These are phyloP conservation scores for Ectemnius continuus DNA, from an alignment of 2,888 invertebrate species.

Conservation along the genomic window DNA sequence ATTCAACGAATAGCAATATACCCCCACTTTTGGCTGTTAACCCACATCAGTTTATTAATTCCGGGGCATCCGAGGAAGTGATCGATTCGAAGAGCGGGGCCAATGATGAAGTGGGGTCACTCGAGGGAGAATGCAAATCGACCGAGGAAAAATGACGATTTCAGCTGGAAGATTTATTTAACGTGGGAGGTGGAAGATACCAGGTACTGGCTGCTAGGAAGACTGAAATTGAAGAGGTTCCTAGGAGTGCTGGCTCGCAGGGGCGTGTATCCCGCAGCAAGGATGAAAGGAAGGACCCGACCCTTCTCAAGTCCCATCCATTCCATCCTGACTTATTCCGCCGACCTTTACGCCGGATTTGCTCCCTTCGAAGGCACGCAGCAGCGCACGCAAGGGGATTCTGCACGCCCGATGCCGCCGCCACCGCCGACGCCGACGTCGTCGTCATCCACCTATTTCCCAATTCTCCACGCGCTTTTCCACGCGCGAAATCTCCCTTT, in stretches of 20 bases:
- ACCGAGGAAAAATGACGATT: background rate
- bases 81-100: too few species aligned
- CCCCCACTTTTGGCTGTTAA: too few species aligned
- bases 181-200: constrained; percentile 14
- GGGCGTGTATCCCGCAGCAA: constrained; percentile 58
- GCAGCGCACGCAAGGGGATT: background rate
- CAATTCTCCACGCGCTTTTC: constrained; percentile 28
- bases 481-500: constrained; percentile 28
- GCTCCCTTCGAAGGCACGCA: constrained; percentile 21
- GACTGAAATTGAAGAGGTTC: constrained; percentile 44
- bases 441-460: background rate
- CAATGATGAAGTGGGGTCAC: too few species aligned
- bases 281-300: constrained; percentile 59
- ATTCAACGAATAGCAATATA: too few species aligned
- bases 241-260: constrained; percentile 27
- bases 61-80: too few species aligned
- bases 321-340: constrained; percentile 39
- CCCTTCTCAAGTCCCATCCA: constrained; percentile 41
- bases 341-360: constrained; percentile 46
- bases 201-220: constrained; percentile 45
- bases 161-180: background rate
- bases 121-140: too few species aligned
- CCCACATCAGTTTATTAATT: too few species aligned
- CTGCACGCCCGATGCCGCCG: background rate
- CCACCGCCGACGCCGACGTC: background rate